A percentile compares a stretch with the other conserved stretches of the same genome.
phyloP scores from a whole-genome alignment of 2,797 vertebrate species.

The Ctenopoma multispine region DNA sequence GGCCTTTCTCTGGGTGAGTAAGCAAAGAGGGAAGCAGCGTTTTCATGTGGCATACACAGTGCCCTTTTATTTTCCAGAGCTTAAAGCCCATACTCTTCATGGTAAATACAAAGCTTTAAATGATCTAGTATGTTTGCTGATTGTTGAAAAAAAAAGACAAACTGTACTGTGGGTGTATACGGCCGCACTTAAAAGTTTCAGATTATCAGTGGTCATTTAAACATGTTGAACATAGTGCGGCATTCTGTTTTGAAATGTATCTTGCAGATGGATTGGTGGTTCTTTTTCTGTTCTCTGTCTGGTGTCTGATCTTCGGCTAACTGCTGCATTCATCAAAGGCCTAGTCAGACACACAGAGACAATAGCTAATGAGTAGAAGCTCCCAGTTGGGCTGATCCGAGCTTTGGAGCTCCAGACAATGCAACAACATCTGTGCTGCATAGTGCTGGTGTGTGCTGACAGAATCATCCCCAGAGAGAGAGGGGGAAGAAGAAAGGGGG shows the following conservation, averaged over 20 bases:
- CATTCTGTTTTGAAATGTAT: slow-evolving; percentile 37
- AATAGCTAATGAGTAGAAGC: slow-evolving; percentile 84
- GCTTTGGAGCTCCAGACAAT: slow-evolving; percentile 81
- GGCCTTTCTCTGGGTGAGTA: slow-evolving; percentile 79
- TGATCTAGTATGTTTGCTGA: slow-evolving; percentile 49
- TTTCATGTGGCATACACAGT: slow-evolving; percentile 69
- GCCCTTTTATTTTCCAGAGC: slow-evolving; percentile 74
- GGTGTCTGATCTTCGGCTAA: slow-evolving; percentile 68
- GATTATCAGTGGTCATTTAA: slow-evolving; percentile 29
- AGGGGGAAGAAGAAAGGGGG: slow-evolving; percentile 9
- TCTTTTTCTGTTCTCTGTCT: slow-evolving; percentile 63
- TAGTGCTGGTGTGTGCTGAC: slow-evolving; percentile 78
- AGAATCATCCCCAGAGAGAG: slow-evolving; percentile 75
- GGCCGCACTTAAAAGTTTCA: neutral
- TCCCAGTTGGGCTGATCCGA: slow-evolving; percentile 80
- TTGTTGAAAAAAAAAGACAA: slow-evolving; percentile 25
- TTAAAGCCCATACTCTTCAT: slow-evolving; percentile 56
- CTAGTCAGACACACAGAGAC: slow-evolving; percentile 78
- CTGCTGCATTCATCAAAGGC: slow-evolving; percentile 81
- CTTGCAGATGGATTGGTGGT: slow-evolving; percentile 53
- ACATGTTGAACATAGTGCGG: slow-evolving; percentile 32
- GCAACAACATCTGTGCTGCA: slow-evolving; percentile 85
- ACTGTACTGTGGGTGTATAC: neutral
- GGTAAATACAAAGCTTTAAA: slow-evolving; percentile 66
- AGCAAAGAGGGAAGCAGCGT: slow-evolving; percentile 67